Evolutionary conservation across 2,113 vertebrate genomes (phyloP).

Genomic region (Tiliqua scincoides): DNA sequence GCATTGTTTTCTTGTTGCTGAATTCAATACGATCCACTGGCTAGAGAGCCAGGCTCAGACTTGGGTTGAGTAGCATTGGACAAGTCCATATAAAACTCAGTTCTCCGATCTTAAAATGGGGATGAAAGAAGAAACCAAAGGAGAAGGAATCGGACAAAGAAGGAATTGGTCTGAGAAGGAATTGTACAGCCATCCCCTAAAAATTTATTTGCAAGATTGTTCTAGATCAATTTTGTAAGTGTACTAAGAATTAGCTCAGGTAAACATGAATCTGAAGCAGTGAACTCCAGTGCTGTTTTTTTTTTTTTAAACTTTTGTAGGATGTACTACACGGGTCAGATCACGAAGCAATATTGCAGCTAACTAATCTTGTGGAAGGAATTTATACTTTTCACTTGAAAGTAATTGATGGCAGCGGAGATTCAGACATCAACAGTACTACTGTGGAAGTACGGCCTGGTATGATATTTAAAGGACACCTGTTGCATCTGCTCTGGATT

Average conservation of each 20-base stretch:
- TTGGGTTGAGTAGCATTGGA: neutral
- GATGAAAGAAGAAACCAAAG: neutral
- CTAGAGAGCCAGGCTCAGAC: neutral
- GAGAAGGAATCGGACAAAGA: neutral
- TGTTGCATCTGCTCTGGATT: slow-evolving; percentile 23
- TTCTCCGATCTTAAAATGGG: neutral
- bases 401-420: slow-evolving; percentile 81
- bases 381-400: slow-evolving; percentile 86
- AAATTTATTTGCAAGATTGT: neutral
- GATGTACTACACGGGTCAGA: slow-evolving; percentile 85
- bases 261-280: neutral
- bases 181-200: neutral
- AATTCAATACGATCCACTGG: neutral
- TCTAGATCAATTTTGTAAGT: neutral
- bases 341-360: slow-evolving; percentile 75
- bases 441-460: slow-evolving; percentile 90
- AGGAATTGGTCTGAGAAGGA: neutral
- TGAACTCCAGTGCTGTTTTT: neutral
- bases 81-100: neutral
- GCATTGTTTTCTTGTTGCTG: neutral
- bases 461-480: slow-evolving; percentile 71
- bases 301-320: slow-evolving; percentile 64
- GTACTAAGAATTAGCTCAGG: neutral
- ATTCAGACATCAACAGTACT: slow-evolving; percentile 79
- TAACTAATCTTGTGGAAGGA: slow-evolving; percentile 90